Conservation (phyloP, 2,797 vertebrate genomes). For the Acropternis orthonyx region DNA sequence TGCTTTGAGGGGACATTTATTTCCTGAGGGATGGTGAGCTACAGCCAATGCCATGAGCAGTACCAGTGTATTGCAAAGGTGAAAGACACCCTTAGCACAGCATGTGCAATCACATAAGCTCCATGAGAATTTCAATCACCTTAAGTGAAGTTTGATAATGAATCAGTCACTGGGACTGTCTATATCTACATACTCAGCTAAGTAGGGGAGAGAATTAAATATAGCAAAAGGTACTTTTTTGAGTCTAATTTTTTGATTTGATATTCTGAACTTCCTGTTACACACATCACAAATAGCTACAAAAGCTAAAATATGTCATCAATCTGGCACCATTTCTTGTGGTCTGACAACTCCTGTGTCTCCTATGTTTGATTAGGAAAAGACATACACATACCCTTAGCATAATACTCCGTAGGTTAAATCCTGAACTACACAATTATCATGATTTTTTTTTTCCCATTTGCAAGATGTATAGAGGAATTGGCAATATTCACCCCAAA, state of each 20-base stretch:
- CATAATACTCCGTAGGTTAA: not conserved
- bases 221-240: not conserved
- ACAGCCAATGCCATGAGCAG: not conserved
- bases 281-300: not conserved
- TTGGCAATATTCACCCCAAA: not conserved
- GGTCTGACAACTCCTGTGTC: not conserved
- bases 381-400: not conserved
- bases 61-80: not conserved
- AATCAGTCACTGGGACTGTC: not conserved
- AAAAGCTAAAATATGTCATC: not conserved
- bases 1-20: not conserved
- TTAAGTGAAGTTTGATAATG: not conserved
- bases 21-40: not conserved
- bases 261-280: not conserved
- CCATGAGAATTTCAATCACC: not conserved
- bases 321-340: not conserved
- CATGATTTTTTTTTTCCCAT: not conserved
- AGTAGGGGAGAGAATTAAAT: not conserved
- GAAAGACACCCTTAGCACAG: not conserved
- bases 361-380: not conserved
- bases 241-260: not conserved
- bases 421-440: not conserved
- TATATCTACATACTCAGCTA: not conserved
- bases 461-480: not conserved
- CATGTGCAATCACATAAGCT: not conserved